A percentile compares a stretch with the other conserved stretches of the same genome.
Conservation (phyloP, 92 coral and sea anemone genomes). For the Montipora capitata region DNA sequence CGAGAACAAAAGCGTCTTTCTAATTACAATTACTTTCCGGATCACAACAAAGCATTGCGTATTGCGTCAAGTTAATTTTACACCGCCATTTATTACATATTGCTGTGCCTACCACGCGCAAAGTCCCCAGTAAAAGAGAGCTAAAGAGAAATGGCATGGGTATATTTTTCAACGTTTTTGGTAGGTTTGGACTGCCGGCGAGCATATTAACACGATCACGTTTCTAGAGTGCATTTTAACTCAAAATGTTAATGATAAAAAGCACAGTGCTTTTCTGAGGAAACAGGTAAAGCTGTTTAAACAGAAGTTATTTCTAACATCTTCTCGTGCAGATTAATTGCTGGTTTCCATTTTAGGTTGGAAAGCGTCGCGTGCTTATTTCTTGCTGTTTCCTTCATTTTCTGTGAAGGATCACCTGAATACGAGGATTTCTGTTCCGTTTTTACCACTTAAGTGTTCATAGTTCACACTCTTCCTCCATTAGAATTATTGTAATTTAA, state of each 20-base stretch:
- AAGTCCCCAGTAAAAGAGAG: not conserved
- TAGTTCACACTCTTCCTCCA: constrained; percentile 20
- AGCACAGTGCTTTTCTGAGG: constrained; percentile 12
- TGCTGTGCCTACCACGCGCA: not conserved
- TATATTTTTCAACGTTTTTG: not conserved
- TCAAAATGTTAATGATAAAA: constrained; percentile 10
- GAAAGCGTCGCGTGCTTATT: constrained; percentile 11
- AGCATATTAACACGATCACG: not conserved
- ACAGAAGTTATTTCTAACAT: constrained; percentile 48
- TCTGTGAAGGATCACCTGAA: not conserved
- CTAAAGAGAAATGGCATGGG: not conserved
- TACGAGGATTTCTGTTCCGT: constrained; percentile 23
- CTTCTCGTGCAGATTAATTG: constrained; percentile 25
- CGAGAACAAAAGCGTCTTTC: constrained; percentile 54
- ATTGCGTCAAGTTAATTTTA: constrained; percentile 52
- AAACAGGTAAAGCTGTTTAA: constrained; percentile 50
- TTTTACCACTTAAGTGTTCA: constrained; percentile 28
- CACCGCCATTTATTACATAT: constrained; percentile 7
- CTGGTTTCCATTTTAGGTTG: constrained; percentile 24
- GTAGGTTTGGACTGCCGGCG: not conserved
- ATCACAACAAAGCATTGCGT: constrained; percentile 36
- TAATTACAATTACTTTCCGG: constrained; percentile 75
- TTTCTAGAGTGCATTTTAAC: not conserved
- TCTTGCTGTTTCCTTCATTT: not conserved
- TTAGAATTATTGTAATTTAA: constrained; percentile 42